Evolutionary conservation across 2,888 invertebrate genomes (phyloP).

Genomic region (Chaetogeoica ovagalla): DNA sequence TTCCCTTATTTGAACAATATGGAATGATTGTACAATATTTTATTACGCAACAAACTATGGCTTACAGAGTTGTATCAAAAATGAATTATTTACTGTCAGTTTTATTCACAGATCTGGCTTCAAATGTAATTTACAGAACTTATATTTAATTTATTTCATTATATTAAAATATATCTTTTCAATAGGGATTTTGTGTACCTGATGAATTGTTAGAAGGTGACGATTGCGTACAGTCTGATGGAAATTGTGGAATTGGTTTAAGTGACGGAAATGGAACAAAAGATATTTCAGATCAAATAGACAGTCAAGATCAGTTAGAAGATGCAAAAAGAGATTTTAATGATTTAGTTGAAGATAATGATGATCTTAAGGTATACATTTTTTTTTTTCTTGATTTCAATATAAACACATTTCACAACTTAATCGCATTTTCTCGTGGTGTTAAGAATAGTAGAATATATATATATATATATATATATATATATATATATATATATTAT

Average conservation of each 20-base stretch:
- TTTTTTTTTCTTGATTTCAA: too few relatives aligned
- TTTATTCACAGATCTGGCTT: conserved; percentile 80
- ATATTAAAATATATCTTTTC: conserved; percentile 48
- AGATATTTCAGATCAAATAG: conserved; percentile 93
- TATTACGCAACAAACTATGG: conserved; percentile 75
- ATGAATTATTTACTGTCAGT: conserved; percentile 79
- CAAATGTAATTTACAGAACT: conserved; percentile 64
- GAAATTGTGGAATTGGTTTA: conserved; percentile 78
- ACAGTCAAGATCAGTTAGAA: conserved; percentile 90
- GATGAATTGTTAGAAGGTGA: conserved; percentile 75
- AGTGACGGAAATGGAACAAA: conserved; percentile 92
- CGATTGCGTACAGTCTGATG: conserved; percentile 63
- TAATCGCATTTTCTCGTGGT: too few relatives aligned
- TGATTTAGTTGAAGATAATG: conserved; percentile 70
- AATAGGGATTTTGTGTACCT: conserved; percentile 88
- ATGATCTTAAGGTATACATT: conserved; percentile 67
- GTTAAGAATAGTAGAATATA: too few relatives aligned
- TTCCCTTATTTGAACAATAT: conserved; percentile 79
- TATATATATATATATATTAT: too few relatives aligned
- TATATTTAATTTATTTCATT: neutral
- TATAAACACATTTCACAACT: too few relatives aligned
- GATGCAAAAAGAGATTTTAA: conserved; percentile 82
- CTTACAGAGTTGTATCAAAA: conserved; percentile 79
- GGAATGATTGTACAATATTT: conserved; percentile 76
- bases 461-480: too few relatives aligned